Conservation (phyloP, 2,113 vertebrate species). For the Erythrolamprus reginae region DNA sequence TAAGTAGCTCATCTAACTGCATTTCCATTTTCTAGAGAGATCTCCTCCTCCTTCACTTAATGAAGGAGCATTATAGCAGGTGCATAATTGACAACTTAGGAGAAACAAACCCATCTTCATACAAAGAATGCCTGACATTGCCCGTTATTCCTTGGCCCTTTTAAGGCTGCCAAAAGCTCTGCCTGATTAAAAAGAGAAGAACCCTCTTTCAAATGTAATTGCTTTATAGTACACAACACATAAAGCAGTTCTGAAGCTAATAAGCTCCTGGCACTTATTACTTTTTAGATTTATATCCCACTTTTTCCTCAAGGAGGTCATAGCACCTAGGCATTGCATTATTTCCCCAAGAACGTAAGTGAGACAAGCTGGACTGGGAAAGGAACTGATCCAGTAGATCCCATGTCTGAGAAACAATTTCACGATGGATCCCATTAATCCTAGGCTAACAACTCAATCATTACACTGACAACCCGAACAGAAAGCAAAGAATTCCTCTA, state of each 20-base stretch:
- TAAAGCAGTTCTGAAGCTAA: neutral
- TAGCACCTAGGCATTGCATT: neutral
- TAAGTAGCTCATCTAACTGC: neutral
- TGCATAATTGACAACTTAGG: constrained; percentile 27
- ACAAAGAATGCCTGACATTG: constrained; percentile 6
- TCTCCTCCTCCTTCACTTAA: neutral
- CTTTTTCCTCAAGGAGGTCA: neutral
- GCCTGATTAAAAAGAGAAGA: neutral
- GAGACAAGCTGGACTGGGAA: neutral
- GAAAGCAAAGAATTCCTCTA: neutral
- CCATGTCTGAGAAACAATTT: neutral
- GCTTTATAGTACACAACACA: neutral
- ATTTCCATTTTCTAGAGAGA: neutral
- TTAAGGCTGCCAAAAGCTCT: neutral
- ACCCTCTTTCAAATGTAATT: neutral
- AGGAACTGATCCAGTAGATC: neutral
- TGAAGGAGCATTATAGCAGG: constrained; percentile 2
- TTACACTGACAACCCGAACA: neutral
- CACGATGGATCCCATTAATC: neutral
- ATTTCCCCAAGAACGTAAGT: neutral
- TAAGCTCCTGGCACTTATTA: neutral
- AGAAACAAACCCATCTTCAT: neutral
- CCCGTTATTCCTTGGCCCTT: constrained; percentile 19
- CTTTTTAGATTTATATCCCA: neutral
- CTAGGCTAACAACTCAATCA: neutral